Percentiles rank a stretch among this genome's conserved stretches.
Conservation (phyloP, 2,113 vertebrate genomes). For the Crotalus viridis region DNA sequence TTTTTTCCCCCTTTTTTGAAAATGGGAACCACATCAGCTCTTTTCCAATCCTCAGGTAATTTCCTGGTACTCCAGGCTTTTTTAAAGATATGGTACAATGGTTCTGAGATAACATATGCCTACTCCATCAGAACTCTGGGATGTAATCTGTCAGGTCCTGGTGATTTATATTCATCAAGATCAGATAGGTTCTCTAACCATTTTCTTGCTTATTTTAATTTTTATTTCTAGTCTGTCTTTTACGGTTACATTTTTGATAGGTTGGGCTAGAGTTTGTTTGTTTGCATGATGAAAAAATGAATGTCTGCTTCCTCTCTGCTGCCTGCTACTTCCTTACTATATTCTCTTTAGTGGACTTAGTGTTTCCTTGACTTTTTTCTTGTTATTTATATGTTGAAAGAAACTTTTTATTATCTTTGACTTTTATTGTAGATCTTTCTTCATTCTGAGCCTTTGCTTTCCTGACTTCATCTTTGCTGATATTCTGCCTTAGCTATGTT, state of each 20-base stretch:
- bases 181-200: neutral
- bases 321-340: neutral
- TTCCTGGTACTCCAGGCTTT: no score
- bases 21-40: no score
- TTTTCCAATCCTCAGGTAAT: no score
- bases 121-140: no score
- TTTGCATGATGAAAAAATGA: neutral
- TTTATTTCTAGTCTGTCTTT: neutral
- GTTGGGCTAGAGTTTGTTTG: neutral
- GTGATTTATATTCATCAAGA: no score
- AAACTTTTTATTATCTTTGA: neutral
- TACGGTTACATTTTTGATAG: neutral
- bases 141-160: no score
- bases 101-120: no score
- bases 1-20: no score
- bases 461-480: neutral
- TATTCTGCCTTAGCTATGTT: neutral
- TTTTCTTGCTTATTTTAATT: neutral
- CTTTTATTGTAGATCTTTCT: neutral
- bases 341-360: neutral
- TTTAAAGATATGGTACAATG: no score
- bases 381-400: neutral
- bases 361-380: neutral
- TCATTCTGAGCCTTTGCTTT: neutral
- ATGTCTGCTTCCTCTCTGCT: neutral